Evolutionary conservation across 1,140 invertebrate genomes (phyloP).

Genomic region (Monochamus saltuarius): DNA sequence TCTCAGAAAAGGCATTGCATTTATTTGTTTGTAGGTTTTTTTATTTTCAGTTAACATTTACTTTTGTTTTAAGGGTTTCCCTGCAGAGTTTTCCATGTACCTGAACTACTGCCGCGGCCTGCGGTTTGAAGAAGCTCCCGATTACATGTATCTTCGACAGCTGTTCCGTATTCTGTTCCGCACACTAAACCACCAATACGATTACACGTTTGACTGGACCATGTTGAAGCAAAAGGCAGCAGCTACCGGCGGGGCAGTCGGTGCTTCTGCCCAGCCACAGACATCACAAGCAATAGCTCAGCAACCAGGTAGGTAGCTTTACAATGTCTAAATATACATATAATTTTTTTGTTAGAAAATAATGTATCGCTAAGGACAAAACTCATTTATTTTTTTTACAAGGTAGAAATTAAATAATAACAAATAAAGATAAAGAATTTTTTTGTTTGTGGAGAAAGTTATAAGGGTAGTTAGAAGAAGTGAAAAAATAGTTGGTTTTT

Average conservation of each 20-base stretch:
- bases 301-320: slow-evolving; percentile 43
- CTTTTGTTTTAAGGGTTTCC: slow-evolving; percentile 65
- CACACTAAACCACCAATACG: slow-evolving; percentile 98
- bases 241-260: slow-evolving; percentile 23
- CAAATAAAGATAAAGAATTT: no score
- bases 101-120: slow-evolving; percentile 90
- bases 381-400: no score
- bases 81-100: slow-evolving; percentile 93
- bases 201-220: slow-evolving; percentile 99
- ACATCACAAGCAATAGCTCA: slow-evolving; percentile 42
- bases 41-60: neutral
- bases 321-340: no score
- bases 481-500: no score
- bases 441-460: no score
- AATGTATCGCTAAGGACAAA: no score
- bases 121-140: slow-evolving; percentile 87
- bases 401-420: no score
- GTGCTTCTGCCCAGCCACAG: slow-evolving; percentile 39
- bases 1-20: neutral
- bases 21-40: neutral
- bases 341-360: no score
- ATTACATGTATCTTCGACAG: slow-evolving; percentile 92
- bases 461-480: no score
- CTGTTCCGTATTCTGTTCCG: slow-evolving; percentile 98
- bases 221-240: slow-evolving; percentile 89